A percentile compares a stretch with the other conserved stretches of the same genome.
Conservation (phyloP, 2,113 vertebrate species). For the Rhinichthys klamathensis region DNA sequence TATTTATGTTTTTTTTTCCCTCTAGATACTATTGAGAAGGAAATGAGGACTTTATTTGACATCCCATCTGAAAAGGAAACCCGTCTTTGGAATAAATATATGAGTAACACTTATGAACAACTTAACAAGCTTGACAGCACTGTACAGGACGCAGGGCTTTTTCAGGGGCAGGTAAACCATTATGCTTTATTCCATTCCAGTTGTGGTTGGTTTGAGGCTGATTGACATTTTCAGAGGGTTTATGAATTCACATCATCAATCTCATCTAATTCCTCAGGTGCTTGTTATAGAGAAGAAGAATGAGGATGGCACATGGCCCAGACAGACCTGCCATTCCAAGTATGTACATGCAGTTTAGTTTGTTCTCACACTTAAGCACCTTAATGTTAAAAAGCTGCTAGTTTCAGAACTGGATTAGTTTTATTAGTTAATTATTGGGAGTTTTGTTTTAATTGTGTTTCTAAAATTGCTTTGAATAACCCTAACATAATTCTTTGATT, state of each 20-base stretch:
- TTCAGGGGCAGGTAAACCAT: conserved; percentile 90
- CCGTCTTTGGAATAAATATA: conserved; percentile 94
- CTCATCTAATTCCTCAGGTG: conserved; percentile 75
- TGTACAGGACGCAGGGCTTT: conserved; percentile 93
- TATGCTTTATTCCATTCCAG: background rate
- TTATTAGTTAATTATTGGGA: background rate
- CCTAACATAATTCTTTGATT: conserved; percentile 11
- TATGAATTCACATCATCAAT: background rate
- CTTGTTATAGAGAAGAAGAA: conserved; percentile 95
- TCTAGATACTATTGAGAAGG: conserved; percentile 90
- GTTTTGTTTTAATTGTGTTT: background rate
- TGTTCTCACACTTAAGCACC: background rate
- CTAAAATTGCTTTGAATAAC: background rate
- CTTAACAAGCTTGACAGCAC: conserved; percentile 93
- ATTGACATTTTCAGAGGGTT: background rate
- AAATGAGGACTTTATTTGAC: conserved; percentile 90
- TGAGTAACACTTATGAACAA: conserved; percentile 90
- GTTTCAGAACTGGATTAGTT: background rate
- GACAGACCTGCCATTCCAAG: conserved; percentile 86
- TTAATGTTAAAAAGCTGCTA: background rate
- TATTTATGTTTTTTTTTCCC: background rate
- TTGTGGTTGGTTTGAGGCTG: background rate
- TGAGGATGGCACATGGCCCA: conserved; percentile 95
- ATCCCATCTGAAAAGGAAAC: conserved; percentile 90
- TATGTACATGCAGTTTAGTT: conserved; percentile 66